Conservation (phyloP, 2,113 vertebrate species). For the Butorides virescens region DNA sequence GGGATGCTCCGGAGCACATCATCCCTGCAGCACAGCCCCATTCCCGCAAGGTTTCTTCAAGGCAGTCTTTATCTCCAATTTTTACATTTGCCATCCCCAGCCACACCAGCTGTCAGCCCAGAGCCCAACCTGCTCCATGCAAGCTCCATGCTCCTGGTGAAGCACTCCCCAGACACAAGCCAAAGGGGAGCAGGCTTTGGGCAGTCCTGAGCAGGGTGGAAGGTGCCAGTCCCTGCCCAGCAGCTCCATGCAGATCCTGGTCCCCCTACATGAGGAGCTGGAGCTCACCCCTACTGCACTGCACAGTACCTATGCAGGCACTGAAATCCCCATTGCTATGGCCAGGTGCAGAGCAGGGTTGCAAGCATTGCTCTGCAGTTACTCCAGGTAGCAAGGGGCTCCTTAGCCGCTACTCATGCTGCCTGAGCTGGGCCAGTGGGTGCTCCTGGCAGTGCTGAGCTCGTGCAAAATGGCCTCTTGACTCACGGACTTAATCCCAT, state of each 20-base stretch:
- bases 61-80: background rate
- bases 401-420: background rate
- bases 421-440: background rate
- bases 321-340: background rate
- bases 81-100: background rate
- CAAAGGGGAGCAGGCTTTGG: background rate
- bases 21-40: background rate
- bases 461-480: background rate
- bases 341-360: background rate
- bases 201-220: background rate
- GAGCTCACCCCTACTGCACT: background rate
- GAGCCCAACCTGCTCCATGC: background rate
- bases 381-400: background rate
- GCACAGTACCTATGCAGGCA: background rate
- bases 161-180: background rate
- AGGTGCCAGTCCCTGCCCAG: background rate
- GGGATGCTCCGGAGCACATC: background rate
- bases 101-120: background rate
- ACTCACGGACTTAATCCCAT: background rate
- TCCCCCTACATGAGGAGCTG: accelerated
- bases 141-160: background rate
- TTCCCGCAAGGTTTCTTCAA: accelerated
- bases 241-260: background rate
- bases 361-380: background rate
- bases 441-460: background rate